phyloP scores from a whole-genome alignment of 1,140 invertebrate species.

The Sycobia sp. region DNA sequence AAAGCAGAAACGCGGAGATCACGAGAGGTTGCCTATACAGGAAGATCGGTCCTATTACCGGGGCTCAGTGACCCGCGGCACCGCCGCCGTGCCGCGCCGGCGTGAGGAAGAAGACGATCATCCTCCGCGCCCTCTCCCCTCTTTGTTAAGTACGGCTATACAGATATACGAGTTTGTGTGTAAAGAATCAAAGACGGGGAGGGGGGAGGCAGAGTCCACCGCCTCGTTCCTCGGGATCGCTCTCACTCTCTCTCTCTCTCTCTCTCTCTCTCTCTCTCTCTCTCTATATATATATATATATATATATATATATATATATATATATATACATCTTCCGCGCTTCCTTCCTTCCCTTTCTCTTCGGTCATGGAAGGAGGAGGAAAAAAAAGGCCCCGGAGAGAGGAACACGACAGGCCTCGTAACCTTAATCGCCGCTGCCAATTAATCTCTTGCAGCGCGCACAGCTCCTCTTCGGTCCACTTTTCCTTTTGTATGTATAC shows the following conservation, averaged over 20 bases:
- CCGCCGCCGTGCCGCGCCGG: too few species aligned
- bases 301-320: too few species aligned
- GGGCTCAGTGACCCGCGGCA: slow-evolving; percentile 15
- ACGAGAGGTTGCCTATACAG: neutral
- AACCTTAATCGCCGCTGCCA: slow-evolving; percentile 26
- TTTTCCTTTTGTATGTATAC: slow-evolving; percentile 1
- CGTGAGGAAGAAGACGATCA: slow-evolving; percentile 1
- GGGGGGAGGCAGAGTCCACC: too few species aligned
- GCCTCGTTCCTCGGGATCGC: too few species aligned
- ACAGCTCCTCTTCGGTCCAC: neutral
- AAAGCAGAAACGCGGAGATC: slow-evolving; percentile 5
- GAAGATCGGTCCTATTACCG: slow-evolving; percentile 21
- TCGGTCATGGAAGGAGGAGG: neutral
- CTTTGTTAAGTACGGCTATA: too few species aligned
- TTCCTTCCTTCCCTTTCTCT: neutral
- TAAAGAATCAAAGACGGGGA: neutral
- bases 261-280: too few species aligned
- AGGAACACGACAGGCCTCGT: slow-evolving; percentile 8
- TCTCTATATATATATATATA: too few species aligned
- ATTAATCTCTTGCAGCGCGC: slow-evolving; percentile 19
- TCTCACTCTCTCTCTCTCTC: neutral
- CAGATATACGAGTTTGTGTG: neutral
- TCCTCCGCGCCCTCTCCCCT: neutral
- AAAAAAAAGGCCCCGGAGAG: slow-evolving; percentile 15
- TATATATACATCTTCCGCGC: too few species aligned